Evolutionary conservation across 2,888 invertebrate genomes (phyloP), one percentile per base, ranked within the genome.

Genomic region (Pandemis cinnamomeana): DNA sequence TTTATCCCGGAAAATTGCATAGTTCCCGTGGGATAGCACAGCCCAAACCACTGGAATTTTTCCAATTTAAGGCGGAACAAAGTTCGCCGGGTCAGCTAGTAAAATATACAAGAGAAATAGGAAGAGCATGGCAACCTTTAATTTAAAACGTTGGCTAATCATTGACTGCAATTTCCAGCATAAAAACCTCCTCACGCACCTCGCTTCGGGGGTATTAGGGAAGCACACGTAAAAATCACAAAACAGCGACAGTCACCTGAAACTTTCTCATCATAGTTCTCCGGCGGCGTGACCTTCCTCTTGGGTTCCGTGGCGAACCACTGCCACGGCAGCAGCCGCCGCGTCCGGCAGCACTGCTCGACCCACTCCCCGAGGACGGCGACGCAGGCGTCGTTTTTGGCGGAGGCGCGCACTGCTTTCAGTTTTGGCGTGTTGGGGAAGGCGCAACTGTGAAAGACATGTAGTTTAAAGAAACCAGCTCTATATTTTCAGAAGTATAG

Each of bases 351-450:
- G 80, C 97, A 96, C 75, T 95, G 95, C 77, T 95, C 94, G 75
- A 98, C 91, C 98, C 98, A 98, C n/a, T 95, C 95, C 78, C 95
- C 96, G 36, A 88, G 95, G 3, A 97, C 96, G 72, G 96, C 97
- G 70, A 91, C 90, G 77, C 95, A 95, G 1, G 95, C 94, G 77
- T 83, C 84, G 75, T 95, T 95, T 41, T 71, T 64, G 20, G 78
- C 74, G 6, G 73, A 69, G 1, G 95, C 95, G 79, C 94, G 95
- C 2, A 97, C 97, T 89, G 96, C 95, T 68, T 95, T 95, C 86
- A 97, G 97, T 89, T 98, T 98, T 5, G 98, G 99, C 6, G 98
- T 98, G 88, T 97, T 97, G 6, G 95, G 92, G 90, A 98, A 98
- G 11, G 98, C 98, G 92, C 98, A 98, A 62, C 98, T 98, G 89